Base-by-base conservation (phyloP, 1,140 invertebrate species). In the Drosophila serrata region DNA sequence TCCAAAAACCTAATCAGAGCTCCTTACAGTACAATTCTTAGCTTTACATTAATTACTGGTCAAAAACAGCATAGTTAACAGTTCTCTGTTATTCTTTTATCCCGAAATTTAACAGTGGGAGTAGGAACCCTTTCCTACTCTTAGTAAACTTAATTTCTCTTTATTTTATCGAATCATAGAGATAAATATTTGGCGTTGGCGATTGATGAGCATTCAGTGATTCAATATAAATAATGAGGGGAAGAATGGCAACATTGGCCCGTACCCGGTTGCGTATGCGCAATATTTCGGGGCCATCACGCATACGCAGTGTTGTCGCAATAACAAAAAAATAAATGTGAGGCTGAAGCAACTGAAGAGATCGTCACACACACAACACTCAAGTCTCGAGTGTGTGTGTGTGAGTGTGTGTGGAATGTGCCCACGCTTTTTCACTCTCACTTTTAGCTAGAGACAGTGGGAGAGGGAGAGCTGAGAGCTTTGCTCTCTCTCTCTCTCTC, bases 251-350 rank as follows among this genome's bases (percentile, higher is more conserved):
- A 53, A 69, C 46, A 45, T 31, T 69, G 37, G 22, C 37, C 15
- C 55, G 65, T 69, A 40, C 35, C 37, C 37, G 22, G 65, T 11
- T 49, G 65, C 65, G 65, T 69, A 69, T 69, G 62, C 62, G 65
- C 65, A 69, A 69, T 69, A 67, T 69, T 67, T 69, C 31, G 39
- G 37, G 62, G 22, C 37, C 65, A 69, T 53, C 65, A 69, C 65
- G 65, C 65, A 69, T 69, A 69, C 65, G 65, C 65, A 67, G 62
- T 31, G 65, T 69, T 69, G 62, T 37, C 62, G 46, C 61, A 69
- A 69, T 37, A n/a, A n/a, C 22, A n/a, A 37, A n/a, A n/a, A n/a
- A n/a, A n/a, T n/a, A n/a, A 55, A 11, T 55, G 19, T 31, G 46
- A 69, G 45, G 62, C 37, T 49, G 33, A 33, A 33, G 33, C 35